These are phyloP conservation scores for Ametastegia equiseti DNA, from an alignment of 2,888 invertebrate genomes.

Conservation along the genomic window DNA sequence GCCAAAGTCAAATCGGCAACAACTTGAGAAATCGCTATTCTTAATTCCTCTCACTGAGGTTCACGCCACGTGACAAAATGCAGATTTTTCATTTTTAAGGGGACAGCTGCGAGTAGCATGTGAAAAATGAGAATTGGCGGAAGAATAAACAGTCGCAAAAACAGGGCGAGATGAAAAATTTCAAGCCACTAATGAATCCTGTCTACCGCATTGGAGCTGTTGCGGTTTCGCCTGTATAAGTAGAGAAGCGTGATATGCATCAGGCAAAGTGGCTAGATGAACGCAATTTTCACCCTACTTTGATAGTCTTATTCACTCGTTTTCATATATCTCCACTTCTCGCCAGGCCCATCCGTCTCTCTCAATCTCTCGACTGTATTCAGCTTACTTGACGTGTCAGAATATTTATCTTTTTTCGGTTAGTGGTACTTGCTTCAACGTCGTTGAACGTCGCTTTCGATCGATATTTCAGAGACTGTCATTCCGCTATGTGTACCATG, in stretches of 20 bases:
- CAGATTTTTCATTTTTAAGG: neutral
- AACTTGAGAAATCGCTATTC: neutral
- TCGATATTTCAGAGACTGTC: conserved; percentile 21
- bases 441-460: neutral
- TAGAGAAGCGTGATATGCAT: conserved; percentile 34
- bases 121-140: neutral
- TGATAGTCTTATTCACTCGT: conserved; percentile 20
- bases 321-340: neutral
- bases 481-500: neutral
- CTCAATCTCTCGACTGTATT: conserved; percentile 31
- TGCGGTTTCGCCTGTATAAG: conserved; percentile 17
- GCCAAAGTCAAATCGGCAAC: neutral
- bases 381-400: conserved; percentile 13
- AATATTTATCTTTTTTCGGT: conserved; percentile 30
- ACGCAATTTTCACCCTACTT: conserved; percentile 16
- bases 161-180: neutral
- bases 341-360: conserved; percentile 24
- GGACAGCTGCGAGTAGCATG: neutral
- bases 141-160: neutral
- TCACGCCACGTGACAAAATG: neutral
- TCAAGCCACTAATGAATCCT: neutral
- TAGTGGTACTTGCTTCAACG: neutral
- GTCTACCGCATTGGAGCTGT: neutral
- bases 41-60: no score
- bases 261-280: conserved; percentile 40